These are phyloP conservation scores for Poecile atricapillus DNA, from an alignment of 2,113 vertebrate species.

Conservation along the genomic window DNA sequence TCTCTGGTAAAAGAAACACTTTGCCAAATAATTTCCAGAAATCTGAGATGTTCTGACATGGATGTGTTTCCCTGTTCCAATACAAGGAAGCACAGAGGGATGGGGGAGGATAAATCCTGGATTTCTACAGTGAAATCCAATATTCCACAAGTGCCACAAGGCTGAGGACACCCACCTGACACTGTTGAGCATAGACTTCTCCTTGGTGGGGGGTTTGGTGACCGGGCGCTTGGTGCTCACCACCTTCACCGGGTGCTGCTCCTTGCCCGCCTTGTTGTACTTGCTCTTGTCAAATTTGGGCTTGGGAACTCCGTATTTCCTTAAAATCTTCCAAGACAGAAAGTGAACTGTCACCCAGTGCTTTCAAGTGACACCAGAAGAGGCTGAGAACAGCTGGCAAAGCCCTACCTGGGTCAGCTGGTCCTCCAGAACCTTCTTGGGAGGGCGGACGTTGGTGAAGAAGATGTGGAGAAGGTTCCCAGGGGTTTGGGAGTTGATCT, in stretches of 20 bases:
- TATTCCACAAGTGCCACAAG: background rate
- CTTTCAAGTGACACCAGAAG: too few species aligned
- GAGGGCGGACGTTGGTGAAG: slow-evolving; percentile 91
- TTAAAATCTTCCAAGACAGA: slow-evolving; percentile 80
- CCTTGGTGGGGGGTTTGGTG: slow-evolving; percentile 90
- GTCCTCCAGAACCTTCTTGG: slow-evolving; percentile 95
- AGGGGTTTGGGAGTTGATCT: slow-evolving; percentile 93
- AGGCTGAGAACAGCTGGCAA: background rate
- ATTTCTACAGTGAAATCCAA: background rate
- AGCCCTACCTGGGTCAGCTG: slow-evolving; percentile 91
- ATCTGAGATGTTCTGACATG: background rate
- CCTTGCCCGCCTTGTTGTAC: slow-evolving; percentile 92
- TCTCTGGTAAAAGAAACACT: background rate
- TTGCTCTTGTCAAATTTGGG: slow-evolving; percentile 94
- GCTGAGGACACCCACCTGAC: slow-evolving; percentile 79
- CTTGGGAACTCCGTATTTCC: slow-evolving; percentile 89
- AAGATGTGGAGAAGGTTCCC: slow-evolving; percentile 93
- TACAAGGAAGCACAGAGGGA: accelerated
- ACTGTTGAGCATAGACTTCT: slow-evolving; percentile 90
- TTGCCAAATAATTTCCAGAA: background rate
- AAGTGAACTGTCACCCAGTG: background rate
- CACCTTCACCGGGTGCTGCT: slow-evolving; percentile 94
- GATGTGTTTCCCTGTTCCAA: accelerated
- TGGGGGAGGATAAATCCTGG: background rate
- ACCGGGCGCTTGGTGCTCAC: slow-evolving; percentile 94